A percentile compares a stretch with the other conserved stretches of the same genome.
These are phyloP conservation scores for Brachyhypopomus gauderio DNA, from an alignment of 2,113 vertebrate genomes.

Conservation along the genomic window DNA sequence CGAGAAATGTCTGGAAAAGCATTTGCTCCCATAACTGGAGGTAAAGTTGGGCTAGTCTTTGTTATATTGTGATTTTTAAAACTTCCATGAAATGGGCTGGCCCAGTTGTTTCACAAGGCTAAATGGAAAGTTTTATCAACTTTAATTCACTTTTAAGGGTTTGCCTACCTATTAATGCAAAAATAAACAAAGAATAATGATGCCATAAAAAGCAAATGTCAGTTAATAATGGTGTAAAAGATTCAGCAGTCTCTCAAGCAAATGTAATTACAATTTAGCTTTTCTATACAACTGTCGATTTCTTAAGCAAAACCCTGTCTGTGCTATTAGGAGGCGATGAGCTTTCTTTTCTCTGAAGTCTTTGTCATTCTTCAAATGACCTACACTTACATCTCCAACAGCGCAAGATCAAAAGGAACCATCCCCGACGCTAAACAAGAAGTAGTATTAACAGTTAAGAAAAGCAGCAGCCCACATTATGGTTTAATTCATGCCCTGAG, in stretches of 20 bases:
- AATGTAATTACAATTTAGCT: not conserved
- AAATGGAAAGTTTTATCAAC: not conserved
- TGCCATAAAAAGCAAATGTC: slow-evolving; percentile 8
- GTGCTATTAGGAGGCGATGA: no score
- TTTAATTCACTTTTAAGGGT: not conserved
- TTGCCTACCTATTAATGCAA: not conserved
- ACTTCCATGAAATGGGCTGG: not conserved
- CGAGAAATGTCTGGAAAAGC: not conserved
- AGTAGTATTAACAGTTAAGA: not conserved
- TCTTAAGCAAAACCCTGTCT: no score
- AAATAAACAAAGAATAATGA: not conserved
- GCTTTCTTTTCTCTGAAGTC: no score
- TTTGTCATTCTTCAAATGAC: not conserved
- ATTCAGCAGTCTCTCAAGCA: not conserved
- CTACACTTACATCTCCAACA: not conserved
- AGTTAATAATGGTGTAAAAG: slow-evolving; percentile 20
- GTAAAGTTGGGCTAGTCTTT: not conserved
- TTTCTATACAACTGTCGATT: no score
- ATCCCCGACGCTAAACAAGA: slow-evolving; percentile 1
- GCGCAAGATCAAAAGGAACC: not conserved
- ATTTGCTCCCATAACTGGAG: not conserved
- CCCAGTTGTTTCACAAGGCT: not conserved
- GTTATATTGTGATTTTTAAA: not conserved
- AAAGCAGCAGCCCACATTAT: not conserved
- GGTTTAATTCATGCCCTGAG: slow-evolving; percentile 29